phyloP scores from a whole-genome alignment of 2,888 invertebrate species.

The Dicyrtomina minuta region DNA sequence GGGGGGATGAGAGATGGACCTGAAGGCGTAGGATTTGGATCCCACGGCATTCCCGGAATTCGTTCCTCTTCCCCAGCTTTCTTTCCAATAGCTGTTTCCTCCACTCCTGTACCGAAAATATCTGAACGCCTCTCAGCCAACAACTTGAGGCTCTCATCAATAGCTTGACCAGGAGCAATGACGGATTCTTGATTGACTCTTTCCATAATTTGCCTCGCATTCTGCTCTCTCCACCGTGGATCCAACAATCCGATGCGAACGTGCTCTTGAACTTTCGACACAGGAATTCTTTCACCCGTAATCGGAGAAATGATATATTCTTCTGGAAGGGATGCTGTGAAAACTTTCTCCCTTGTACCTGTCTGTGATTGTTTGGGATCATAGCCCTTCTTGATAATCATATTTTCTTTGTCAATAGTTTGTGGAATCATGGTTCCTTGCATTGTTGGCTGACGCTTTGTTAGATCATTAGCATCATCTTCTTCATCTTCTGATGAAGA shows the following conservation, averaged over 20 bases:
- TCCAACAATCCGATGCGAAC: constrained; percentile 95
- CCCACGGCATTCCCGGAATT: constrained; percentile 52
- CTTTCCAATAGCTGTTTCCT: constrained; percentile 98
- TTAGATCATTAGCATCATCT: constrained; percentile 54
- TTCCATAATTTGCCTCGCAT: constrained; percentile 90
- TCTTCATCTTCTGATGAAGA: constrained; percentile 69
- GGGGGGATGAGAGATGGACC: constrained; percentile 41
- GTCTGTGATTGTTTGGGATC: constrained; percentile 79
- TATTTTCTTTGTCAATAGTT: constrained; percentile 65
- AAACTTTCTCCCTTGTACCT: constrained; percentile 60
- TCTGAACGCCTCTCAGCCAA: constrained; percentile 98
- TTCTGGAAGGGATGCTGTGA: constrained; percentile 68
- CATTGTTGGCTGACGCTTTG: constrained; percentile 54
- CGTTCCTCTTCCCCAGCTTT: constrained; percentile 82
- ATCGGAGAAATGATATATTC: constrained; percentile 97
- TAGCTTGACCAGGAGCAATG: constrained; percentile 78
- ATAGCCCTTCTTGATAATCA: constrained; percentile 91
- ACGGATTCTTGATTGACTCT: constrained; percentile 88
- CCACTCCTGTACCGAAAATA: constrained; percentile 98
- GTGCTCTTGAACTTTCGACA: constrained; percentile 95
- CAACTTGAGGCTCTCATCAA: constrained; percentile 91
- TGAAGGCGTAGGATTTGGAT: constrained; percentile 51
- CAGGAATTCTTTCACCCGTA: constrained; percentile 96
- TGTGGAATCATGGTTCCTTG: constrained; percentile 58
- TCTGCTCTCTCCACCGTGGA: constrained; percentile 96